A percentile compares a stretch with the other conserved stretches of the same genome.
Conservation (phyloP, 2,888 invertebrate genomes). For the Laspeyria flexula region DNA sequence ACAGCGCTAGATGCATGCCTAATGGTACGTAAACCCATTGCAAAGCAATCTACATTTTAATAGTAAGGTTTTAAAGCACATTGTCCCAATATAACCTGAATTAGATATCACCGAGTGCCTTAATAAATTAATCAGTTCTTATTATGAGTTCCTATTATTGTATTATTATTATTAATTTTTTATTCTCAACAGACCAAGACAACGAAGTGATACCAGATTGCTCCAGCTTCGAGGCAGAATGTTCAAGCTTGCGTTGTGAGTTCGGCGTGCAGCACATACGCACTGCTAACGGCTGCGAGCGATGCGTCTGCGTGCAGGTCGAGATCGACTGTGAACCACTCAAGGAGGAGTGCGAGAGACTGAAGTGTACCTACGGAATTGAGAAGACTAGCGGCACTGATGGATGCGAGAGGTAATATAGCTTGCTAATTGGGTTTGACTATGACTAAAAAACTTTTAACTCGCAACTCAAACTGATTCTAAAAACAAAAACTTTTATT, state of each 20-base stretch:
- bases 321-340: slow-evolving; percentile 84
- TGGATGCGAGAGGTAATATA: slow-evolving; percentile 64
- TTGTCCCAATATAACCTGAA: too few species aligned
- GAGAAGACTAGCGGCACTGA: slow-evolving; percentile 66
- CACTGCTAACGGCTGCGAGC: slow-evolving; percentile 86
- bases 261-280: slow-evolving; percentile 88
- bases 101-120: too few species aligned
- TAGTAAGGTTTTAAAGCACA: too few species aligned
- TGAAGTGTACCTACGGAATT: slow-evolving; percentile 90
- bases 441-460: too few species aligned
- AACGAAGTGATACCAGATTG: slow-evolving; percentile 47
- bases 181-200: background rate
- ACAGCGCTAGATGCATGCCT: slow-evolving; percentile 59
- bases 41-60: too few species aligned
- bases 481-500: too few species aligned
- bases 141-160: background rate
- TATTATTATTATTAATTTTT: background rate
- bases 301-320: slow-evolving; percentile 82
- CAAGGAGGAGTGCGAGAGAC: slow-evolving; percentile 85
- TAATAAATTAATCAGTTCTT: too few species aligned
- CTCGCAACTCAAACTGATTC: too few species aligned
- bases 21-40: slow-evolving; percentile 21
- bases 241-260: slow-evolving; percentile 88
- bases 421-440: too few species aligned
- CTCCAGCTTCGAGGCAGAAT: slow-evolving; percentile 79